Conservation (phyloP, 2,888 invertebrate genomes). For the Scaptomyza polygonia region DNA sequence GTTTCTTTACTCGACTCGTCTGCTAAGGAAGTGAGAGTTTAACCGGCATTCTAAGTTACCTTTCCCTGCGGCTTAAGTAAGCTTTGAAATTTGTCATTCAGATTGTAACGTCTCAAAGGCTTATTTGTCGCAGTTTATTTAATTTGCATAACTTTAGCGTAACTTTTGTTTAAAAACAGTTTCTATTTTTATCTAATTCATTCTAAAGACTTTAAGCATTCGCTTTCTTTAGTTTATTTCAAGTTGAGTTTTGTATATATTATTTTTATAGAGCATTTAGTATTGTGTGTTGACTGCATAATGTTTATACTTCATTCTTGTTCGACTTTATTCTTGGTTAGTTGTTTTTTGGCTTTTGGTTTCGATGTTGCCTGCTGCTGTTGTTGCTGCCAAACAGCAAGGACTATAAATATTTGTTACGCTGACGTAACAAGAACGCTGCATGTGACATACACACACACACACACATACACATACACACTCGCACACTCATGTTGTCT, state of each 20-base stretch:
- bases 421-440: conserved; percentile 61
- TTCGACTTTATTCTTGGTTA: conserved; percentile 35
- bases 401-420: conserved; percentile 80
- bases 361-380: conserved; percentile 25
- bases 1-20: conserved; percentile 12
- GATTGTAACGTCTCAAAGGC: conserved; percentile 34
- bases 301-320: not conserved
- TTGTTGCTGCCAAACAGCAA: conserved; percentile 51
- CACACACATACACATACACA: conserved; percentile 6
- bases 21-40: conserved; percentile 13
- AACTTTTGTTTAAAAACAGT: not conserved
- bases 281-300: not conserved
- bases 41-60: conserved; percentile 40
- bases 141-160: conserved; percentile 32
- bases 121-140: conserved; percentile 20
- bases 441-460: conserved; percentile 50
- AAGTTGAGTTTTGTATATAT: accelerated
- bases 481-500: conserved; percentile 47
- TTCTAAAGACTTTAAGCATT: not conserved
- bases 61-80: conserved; percentile 44
- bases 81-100: conserved; percentile 49
- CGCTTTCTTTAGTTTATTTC: not conserved
- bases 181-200: not conserved
- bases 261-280: conserved; percentile 11
- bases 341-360: conserved; percentile 35